Conservation (phyloP, 2,113 vertebrate species). For the Tychaedon coryphoeus region DNA sequence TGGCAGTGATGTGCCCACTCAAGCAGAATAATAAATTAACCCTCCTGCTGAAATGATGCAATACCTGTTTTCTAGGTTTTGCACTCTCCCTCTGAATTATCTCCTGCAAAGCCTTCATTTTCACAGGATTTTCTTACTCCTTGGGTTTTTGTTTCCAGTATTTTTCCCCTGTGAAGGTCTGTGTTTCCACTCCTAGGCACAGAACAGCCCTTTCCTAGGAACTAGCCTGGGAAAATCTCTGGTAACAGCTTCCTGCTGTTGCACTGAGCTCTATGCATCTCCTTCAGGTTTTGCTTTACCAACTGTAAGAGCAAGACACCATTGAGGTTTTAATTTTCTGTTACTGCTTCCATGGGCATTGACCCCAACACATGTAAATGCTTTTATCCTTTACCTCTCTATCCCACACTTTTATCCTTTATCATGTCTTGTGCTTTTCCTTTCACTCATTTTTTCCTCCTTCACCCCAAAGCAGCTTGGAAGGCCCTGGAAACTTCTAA, state of each 20-base stretch:
- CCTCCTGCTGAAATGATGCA: neutral
- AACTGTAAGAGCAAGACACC: neutral
- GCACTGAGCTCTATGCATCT: neutral
- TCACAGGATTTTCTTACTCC: neutral
- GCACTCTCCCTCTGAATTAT: neutral
- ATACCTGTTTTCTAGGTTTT: neutral
- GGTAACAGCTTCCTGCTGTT: neutral
- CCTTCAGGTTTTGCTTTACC: neutral
- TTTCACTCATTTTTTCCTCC: neutral
- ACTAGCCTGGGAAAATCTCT: neutral
- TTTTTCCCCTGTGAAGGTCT: neutral
- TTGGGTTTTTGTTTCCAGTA: neutral
- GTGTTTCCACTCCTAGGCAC: neutral
- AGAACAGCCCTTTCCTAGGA: neutral
- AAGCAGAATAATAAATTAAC: neutral
- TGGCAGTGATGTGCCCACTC: neutral
- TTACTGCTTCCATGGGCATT: neutral
- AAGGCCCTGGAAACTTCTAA: neutral
- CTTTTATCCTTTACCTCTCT: neutral
- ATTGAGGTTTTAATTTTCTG: neutral
- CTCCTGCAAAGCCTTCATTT: neutral
- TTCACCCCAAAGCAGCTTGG: neutral
- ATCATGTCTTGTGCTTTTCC: neutral
- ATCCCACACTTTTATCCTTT: neutral
- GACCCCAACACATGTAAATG: neutral